Evolutionary conservation across 2,888 invertebrate species (phyloP).

Genomic region (Eueremaeus valkanovi): DNA sequence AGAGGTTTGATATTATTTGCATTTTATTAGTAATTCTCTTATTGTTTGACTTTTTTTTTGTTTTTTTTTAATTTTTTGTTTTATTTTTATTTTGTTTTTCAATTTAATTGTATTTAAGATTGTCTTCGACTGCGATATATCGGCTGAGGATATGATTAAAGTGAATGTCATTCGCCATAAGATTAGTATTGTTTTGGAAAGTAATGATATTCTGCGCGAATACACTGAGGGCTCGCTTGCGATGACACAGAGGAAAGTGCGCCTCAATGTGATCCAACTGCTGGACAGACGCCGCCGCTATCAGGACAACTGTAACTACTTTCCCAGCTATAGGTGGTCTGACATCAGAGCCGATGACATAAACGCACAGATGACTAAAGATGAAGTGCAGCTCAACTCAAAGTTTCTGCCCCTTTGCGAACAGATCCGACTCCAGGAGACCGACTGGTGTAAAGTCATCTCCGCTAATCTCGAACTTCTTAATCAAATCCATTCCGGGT

Average conservation of each 20-base stretch:
- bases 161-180: conserved; percentile 38
- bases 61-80: conserved; percentile 60
- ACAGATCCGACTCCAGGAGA: not conserved
- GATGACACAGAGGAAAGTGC: not conserved
- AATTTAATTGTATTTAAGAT: too few relatives aligned
- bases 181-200: conserved; percentile 29
- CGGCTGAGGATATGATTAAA: conserved; percentile 19
- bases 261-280: not conserved
- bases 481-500: not conserved
- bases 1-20: conserved; percentile 53
- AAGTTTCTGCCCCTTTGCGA: not conserved
- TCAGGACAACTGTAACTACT: too few relatives aligned
- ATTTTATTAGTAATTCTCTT: not conserved
- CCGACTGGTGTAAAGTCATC: not conserved
- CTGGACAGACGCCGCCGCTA: conserved; percentile 10
- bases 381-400: not conserved
- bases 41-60: not conserved
- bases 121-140: conserved; percentile 32
- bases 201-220: not conserved
- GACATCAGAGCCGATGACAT: not conserved
- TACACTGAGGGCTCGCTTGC: not conserved
- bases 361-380: not conserved
- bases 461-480: not conserved
- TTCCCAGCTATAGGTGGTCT: not conserved
- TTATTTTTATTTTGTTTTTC: too few relatives aligned